phyloP scores from a whole-genome alignment of 35 echinoderm and acorn worm genomes.

The Heliocidaris erythrogramma region DNA sequence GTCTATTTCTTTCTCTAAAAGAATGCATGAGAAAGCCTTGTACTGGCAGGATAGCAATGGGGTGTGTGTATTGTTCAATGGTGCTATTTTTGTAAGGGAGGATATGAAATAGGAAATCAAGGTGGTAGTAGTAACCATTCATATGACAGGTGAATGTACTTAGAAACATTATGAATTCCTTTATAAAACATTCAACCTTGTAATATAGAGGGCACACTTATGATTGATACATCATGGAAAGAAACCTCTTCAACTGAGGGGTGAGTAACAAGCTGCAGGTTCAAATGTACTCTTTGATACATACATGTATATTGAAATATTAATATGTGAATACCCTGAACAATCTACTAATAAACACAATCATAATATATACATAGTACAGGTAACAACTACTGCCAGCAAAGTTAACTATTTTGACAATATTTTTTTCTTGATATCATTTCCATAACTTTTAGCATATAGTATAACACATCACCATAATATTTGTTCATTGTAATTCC shows the following conservation, averaged over 20 bases:
- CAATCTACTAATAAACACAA: neutral
- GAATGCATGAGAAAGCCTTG: neutral
- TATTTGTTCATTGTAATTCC: too few relatives aligned
- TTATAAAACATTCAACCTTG: neutral
- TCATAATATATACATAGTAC: neutral
- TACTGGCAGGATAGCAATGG: neutral
- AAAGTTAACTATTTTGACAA: neutral
- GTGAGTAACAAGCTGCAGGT: neutral
- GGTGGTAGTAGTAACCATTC: neutral
- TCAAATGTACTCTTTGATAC: neutral
- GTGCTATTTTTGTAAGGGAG: neutral
- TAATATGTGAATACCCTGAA: neutral
- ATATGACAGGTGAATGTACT: neutral
- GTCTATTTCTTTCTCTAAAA: neutral
- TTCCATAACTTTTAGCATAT: too few relatives aligned
- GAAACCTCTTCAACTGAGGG: neutral
- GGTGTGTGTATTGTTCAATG: conserved; percentile 8
- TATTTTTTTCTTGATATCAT: too few relatives aligned
- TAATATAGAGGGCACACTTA: neutral
- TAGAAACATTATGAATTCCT: neutral
- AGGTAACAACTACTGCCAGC: neutral
- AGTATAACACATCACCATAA: too few relatives aligned
- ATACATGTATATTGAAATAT: neutral
- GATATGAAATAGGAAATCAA: neutral
- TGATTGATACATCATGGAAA: neutral